These are phyloP conservation scores for Periophthalmus magnuspinnatus DNA, from an alignment of 2,797 vertebrate species.

Conservation along the genomic window DNA sequence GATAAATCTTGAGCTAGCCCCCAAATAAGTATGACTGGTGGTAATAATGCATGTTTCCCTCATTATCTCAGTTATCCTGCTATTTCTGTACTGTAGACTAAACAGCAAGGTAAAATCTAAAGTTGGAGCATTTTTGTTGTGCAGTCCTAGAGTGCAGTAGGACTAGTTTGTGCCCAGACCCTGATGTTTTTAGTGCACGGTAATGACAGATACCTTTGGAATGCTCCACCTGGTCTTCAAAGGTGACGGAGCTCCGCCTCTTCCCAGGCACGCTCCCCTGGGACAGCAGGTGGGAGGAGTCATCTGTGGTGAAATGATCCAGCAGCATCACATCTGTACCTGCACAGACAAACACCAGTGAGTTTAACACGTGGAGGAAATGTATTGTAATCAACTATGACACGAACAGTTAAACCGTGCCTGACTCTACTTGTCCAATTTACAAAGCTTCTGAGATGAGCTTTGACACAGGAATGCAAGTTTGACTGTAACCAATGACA, in stretches of 20 bases:
- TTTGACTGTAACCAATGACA: slow-evolving; percentile 4
- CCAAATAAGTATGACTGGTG: no score
- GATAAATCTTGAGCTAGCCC: no score
- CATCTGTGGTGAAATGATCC: slow-evolving; percentile 86
- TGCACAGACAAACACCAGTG: slow-evolving; percentile 45
- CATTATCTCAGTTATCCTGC: neutral
- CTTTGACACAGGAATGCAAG: slow-evolving; percentile 47
- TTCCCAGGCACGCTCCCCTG: slow-evolving; percentile 74
- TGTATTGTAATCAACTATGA: neutral
- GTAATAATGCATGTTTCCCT: neutral
- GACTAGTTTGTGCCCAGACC: neutral
- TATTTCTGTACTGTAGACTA: neutral
- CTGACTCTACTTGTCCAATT: slow-evolving; percentile 31
- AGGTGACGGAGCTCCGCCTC: slow-evolving; percentile 94
- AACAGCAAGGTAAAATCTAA: neutral
- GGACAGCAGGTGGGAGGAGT: slow-evolving; percentile 67
- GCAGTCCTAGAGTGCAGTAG: neutral
- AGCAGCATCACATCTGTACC: slow-evolving; percentile 96
- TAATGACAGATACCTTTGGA: slow-evolving; percentile 82
- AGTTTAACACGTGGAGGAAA: neutral
- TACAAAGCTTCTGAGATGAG: slow-evolving; percentile 20
- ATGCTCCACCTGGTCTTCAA: slow-evolving; percentile 94
- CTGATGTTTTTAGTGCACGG: neutral
- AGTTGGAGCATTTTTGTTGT: neutral
- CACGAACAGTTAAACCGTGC: slow-evolving; percentile 6